Evolutionary conservation across 2,797 vertebrate species (phyloP).

Genomic region (Manis javanica): DNA sequence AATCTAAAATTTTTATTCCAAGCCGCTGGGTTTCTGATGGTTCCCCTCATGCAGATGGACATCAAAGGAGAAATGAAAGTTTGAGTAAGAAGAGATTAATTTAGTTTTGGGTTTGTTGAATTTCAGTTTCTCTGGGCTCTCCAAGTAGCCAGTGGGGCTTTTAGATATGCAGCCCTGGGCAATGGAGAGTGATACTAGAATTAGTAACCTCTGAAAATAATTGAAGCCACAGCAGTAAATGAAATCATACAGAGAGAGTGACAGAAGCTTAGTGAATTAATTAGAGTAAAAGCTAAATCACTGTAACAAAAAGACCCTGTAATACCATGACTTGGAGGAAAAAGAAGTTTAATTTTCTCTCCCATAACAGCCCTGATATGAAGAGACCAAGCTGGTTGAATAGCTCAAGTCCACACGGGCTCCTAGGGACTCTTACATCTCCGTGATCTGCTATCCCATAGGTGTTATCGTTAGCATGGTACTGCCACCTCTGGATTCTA

Average conservation of each 20-base stretch:
- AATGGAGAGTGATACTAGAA: not conserved
- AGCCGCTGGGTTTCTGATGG: not conserved
- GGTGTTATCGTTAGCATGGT: not conserved
- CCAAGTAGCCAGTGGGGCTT: not conserved
- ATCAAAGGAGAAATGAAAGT: not conserved
- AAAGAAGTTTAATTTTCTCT: not conserved
- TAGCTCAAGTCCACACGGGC: not conserved
- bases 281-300: not conserved
- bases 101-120: not conserved
- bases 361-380: too few species aligned
- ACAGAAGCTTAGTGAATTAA: not conserved
- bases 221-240: not conserved
- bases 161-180: not conserved
- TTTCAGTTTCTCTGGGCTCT: not conserved
- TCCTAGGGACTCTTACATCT: not conserved
- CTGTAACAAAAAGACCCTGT: not conserved
- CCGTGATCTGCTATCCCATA: not conserved
- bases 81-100: not conserved
- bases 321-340: not conserved
- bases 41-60: not conserved
- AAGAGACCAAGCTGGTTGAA: not conserved
- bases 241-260: not conserved
- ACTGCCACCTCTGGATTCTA: not conserved
- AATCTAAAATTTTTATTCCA: not conserved
- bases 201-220: constrained; percentile 3